Evolutionary conservation across 1,140 invertebrate species (phyloP), one percentile per base, ranked within the genome.

Genomic region (Plutomurus gul): DNA sequence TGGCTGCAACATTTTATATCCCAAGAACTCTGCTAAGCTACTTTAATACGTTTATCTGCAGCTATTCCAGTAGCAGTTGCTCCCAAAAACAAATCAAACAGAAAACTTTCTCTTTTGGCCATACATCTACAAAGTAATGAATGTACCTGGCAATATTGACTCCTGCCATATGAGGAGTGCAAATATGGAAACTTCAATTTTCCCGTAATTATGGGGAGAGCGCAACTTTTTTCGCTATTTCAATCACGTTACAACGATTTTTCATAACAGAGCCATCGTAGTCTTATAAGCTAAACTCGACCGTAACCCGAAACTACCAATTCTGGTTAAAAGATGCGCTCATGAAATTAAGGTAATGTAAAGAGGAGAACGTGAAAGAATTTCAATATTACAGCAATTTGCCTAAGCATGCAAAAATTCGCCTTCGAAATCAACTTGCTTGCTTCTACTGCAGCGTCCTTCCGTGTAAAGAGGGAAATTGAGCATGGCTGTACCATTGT

Each of bases 1-100:
- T 79, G 77, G 18, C 43, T 20, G 16, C 49, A 79, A 75, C 77
- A 79, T 65, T 79, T 79, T 74, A 79, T 79, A 75, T 75, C 78
- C 75, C 73, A 43, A n/a, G n/a, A n/a, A n/a, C n/a, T n/a, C n/a
- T n/a, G n/a, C n/a, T n/a, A n/a, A n/a, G 20, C 27, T 65, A 25
- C 13, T n/a, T 33, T n/a, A 65, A 33, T 43, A n/a, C 27, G 18
- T 65, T 16, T 65, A n/a, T 36, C 56, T 33, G 36, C 30, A 65
- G 27, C 11, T 3, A 36, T 30, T n/a, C n/a, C n/a, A n/a, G n/a
- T n/a, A n/a, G n/a, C n/a, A n/a, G n/a, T n/a, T n/a, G n/a, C n/a
- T n/a, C n/a, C n/a, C n/a, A n/a, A n/a, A n/a, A 65, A 65, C 56
- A 65, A 65, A 65, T 65, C 56, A 65, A 33, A 27, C 10, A 65